A percentile compares a stretch with the other conserved stretches of the same genome.
phyloP scores from a whole-genome alignment of 2,113 vertebrate species.

The Daboia siamensis region DNA sequence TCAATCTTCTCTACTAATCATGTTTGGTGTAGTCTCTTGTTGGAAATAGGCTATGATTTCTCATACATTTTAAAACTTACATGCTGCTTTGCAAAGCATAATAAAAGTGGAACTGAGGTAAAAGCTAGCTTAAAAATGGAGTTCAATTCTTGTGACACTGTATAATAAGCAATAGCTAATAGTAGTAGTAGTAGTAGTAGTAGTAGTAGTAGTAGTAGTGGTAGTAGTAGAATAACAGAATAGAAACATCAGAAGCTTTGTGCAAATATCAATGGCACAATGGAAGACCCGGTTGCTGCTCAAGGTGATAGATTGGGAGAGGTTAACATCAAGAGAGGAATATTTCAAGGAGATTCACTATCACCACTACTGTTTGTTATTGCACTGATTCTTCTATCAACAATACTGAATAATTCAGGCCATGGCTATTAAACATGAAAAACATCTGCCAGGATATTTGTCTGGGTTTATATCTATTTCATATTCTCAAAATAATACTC shows the following conservation, averaged over 20 bases:
- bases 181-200: no score
- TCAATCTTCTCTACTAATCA: neutral
- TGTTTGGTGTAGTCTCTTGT: no score
- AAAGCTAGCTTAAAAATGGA: neutral
- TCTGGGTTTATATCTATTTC: no score
- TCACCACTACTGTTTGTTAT: neutral
- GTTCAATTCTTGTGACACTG: neutral
- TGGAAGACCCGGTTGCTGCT: neutral
- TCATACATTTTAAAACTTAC: neutral
- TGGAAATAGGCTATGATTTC: neutral
- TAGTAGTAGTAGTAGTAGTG: neutral
- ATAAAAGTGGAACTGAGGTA: neutral
- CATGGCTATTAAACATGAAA: neutral
- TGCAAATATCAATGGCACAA: neutral
- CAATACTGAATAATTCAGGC: neutral
- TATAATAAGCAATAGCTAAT: neutral
- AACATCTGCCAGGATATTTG: neutral
- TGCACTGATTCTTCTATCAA: neutral
- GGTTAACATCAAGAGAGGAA: neutral
- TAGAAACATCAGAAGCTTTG: neutral
- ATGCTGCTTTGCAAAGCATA: neutral
- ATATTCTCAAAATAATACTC: no score
- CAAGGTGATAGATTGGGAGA: neutral
- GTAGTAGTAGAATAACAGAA: neutral
- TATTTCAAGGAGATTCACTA: neutral